These are phyloP conservation scores for Pseudoatta argentina DNA, from an alignment of 1,140 invertebrate species.

Conservation along the genomic window DNA sequence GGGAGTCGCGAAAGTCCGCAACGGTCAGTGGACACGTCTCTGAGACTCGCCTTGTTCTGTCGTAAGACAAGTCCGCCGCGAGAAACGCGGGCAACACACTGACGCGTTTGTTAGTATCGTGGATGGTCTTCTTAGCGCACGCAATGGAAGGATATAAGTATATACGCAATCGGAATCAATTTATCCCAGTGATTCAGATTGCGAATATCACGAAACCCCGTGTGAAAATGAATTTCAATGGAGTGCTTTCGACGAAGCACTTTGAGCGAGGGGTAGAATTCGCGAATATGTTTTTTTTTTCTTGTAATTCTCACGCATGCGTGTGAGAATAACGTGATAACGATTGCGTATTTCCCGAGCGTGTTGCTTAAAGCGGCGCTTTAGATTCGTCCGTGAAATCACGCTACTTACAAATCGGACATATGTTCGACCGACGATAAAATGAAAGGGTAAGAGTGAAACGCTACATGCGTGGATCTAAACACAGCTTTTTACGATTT, in stretches of 20 bases:
- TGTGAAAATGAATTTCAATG: neutral
- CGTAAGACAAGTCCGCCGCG: constrained; percentile 5
- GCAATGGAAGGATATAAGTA: neutral
- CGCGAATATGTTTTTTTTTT: neutral
- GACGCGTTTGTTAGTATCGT: neutral
- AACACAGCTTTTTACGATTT: constrained; percentile 18
- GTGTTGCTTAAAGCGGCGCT: neutral
- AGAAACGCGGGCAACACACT: neutral
- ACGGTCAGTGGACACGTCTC: constrained; percentile 41
- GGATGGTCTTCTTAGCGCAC: neutral
- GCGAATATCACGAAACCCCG: neutral
- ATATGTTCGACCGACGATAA: neutral
- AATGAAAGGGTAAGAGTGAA: constrained; percentile 34
- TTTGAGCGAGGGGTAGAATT: neutral
- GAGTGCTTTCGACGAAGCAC: neutral
- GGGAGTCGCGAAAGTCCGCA: constrained; percentile 14
- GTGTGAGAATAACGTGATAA: neutral
- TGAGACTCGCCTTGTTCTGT: neutral
- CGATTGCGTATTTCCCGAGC: neutral
- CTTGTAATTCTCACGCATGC: neutral
- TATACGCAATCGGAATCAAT: neutral
- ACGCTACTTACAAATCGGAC: neutral
- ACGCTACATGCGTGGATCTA: neutral
- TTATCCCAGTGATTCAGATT: neutral
- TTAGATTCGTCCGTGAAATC: constrained; percentile 2